phyloP scores from a whole-genome alignment of 2,888 invertebrate species.

The Rapana venosa region DNA sequence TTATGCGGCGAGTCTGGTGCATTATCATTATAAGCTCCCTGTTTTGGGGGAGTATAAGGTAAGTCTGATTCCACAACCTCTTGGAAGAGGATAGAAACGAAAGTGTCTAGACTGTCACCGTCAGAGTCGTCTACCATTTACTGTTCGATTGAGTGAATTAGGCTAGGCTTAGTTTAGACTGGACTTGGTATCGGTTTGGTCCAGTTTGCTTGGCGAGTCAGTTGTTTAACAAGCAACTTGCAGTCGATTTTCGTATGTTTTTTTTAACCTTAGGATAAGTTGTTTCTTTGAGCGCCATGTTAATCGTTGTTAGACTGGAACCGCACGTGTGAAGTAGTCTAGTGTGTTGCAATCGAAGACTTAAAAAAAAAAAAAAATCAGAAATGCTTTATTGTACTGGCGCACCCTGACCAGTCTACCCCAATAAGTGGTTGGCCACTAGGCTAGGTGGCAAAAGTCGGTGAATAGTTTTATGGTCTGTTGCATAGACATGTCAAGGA shows the following conservation, averaged over 20 bases:
- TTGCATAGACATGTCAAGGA: neutral
- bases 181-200: no score
- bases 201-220: no score
- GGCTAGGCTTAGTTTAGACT: no score
- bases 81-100: neutral
- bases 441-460: neutral
- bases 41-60: slow-evolving; percentile 29
- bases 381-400: neutral
- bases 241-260: no score
- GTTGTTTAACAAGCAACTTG: no score
- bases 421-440: neutral
- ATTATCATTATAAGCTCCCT: slow-evolving; percentile 29
- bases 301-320: neutral
- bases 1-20: slow-evolving; percentile 20
- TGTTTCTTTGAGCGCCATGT: no score
- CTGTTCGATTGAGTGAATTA: no score
- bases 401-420: neutral
- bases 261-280: no score
- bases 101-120: neutral
- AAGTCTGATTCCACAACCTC: neutral
- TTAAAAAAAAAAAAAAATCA: no score
- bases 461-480: neutral
- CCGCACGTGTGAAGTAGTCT: neutral
- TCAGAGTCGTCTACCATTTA: neutral
- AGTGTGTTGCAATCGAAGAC: neutral